Evolutionary conservation across 1,140 invertebrate species (phyloP).

Genomic region (Belonocnema kinseyi): DNA sequence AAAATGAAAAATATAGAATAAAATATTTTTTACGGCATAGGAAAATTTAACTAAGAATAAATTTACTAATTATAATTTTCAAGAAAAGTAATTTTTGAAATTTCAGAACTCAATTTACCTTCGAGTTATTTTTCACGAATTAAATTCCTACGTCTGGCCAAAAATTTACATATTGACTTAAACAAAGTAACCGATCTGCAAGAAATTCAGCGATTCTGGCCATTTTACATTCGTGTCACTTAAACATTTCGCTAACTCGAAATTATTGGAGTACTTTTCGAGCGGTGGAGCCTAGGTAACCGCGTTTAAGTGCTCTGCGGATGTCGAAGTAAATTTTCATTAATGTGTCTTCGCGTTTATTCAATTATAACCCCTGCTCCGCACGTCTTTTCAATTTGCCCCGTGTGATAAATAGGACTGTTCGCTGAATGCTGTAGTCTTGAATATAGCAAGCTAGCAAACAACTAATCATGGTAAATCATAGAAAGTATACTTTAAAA

Average conservation of each 20-base stretch:
- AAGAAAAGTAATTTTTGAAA: no score
- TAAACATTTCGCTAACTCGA: conserved; percentile 54
- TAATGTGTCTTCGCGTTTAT: conserved; percentile 56
- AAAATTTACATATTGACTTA: no score
- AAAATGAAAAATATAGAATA: no score
- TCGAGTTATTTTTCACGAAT: no score
- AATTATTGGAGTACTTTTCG: conserved; percentile 62
- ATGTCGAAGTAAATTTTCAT: conserved; percentile 57
- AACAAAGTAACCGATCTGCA: no score
- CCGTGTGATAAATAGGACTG: conserved; percentile 50
- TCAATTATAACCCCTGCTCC: conserved; percentile 49
- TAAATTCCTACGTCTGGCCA: no score
- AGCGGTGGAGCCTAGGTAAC: conserved; percentile 53
- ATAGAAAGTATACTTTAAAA: conserved; percentile 46
- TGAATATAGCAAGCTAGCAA: conserved; percentile 55
- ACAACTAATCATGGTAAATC: conserved; percentile 54
- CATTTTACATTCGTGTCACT: conserved; percentile 46
- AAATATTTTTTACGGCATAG: no score
- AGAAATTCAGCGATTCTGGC: background rate
- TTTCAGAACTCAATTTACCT: no score
- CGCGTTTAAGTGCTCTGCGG: conserved; percentile 59
- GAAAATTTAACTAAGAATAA: no score
- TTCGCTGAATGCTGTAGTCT: conserved; percentile 40
- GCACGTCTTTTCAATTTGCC: conserved; percentile 32
- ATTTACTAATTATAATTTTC: no score